A percentile compares a stretch with the other conserved stretches of the same genome.
Evolutionary conservation across 2,888 invertebrate species (phyloP).

Genomic region (Brachynemurus nebulosus): DNA sequence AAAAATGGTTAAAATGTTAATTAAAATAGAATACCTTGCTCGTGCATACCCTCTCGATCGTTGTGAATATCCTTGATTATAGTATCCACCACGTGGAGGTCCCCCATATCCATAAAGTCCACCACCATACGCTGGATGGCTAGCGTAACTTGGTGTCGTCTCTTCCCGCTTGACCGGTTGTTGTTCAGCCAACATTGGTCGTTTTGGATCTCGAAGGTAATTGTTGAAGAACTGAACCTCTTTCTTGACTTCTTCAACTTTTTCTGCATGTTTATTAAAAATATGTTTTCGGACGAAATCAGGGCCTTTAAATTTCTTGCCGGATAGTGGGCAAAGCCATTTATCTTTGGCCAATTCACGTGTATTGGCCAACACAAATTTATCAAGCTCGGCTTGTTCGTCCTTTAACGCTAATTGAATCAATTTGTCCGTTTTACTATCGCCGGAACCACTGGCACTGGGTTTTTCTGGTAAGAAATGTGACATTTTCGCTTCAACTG

Average conservation of each 20-base stretch:
- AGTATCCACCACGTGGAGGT: conserved; percentile 35
- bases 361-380: conserved; percentile 90
- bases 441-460: conserved; percentile 46
- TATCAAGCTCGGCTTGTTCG: conserved; percentile 66
- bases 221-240: conserved; percentile 98
- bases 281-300: conserved; percentile 98
- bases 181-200: conserved; percentile 87
- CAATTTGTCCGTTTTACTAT: conserved; percentile 28
- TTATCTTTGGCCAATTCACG: conserved; percentile 96
- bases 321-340: conserved; percentile 96
- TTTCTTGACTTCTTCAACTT: conserved; percentile 91
- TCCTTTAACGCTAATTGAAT: conserved; percentile 32
- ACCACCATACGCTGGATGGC: conserved; percentile 29
- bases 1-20: background rate
- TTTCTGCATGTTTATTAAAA: conserved; percentile 92
- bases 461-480: conserved; percentile 72
- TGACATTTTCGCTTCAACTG: conserved; percentile 81
- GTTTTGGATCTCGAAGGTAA: conserved; percentile 83
- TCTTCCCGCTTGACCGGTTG: conserved; percentile 39
- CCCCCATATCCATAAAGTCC: conserved; percentile 23
- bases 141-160: conserved; percentile 30
- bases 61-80: conserved; percentile 31
- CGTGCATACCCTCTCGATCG: conserved; percentile 12
- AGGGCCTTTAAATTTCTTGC: conserved; percentile 97
- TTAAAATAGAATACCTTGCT: conserved; percentile 9